Percentiles rank a stretch among this genome's conserved stretches.
phyloP scores from a whole-genome alignment of 2,113 vertebrate species.

The Chloropsis cyanopogon region DNA sequence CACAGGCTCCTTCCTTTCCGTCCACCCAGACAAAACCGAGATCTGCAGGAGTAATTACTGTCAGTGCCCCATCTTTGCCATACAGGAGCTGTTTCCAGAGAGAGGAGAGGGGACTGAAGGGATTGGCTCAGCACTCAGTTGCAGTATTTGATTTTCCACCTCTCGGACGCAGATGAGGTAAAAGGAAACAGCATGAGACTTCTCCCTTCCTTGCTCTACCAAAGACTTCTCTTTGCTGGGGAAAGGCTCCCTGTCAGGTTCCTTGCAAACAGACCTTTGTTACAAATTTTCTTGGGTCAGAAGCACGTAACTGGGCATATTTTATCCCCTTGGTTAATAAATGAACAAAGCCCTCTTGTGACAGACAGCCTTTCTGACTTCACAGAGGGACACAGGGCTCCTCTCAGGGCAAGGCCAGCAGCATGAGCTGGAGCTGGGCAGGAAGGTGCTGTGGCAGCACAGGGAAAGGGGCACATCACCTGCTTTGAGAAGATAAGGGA shows the following conservation, averaged over 20 bases:
- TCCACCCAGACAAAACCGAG: not conserved
- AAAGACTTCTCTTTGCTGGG: not conserved
- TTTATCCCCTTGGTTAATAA: not conserved
- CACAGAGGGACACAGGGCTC: not conserved
- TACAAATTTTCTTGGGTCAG: not conserved
- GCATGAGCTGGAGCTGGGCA: not conserved
- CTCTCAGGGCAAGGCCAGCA: rapidly evolving
- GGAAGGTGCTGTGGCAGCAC: not conserved
- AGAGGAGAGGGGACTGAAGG: not conserved
- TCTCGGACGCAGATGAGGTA: not conserved
- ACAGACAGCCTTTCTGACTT: not conserved
- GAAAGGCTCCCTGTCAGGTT: not conserved
- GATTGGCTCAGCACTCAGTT: not conserved
- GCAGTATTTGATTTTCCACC: not conserved
- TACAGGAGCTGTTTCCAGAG: not conserved
- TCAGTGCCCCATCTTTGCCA: not conserved
- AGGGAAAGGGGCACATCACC: not conserved
- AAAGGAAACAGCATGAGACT: not conserved
- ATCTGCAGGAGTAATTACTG: not conserved
- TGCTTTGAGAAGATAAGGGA: not conserved
- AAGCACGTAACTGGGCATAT: not conserved
- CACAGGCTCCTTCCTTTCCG: not conserved
- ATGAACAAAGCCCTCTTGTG: not conserved
- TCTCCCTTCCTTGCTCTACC: not conserved
- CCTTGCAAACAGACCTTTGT: not conserved